Base-by-base conservation (phyloP, 2,888 invertebrate genomes). In the Epistrophe eligans region DNA sequence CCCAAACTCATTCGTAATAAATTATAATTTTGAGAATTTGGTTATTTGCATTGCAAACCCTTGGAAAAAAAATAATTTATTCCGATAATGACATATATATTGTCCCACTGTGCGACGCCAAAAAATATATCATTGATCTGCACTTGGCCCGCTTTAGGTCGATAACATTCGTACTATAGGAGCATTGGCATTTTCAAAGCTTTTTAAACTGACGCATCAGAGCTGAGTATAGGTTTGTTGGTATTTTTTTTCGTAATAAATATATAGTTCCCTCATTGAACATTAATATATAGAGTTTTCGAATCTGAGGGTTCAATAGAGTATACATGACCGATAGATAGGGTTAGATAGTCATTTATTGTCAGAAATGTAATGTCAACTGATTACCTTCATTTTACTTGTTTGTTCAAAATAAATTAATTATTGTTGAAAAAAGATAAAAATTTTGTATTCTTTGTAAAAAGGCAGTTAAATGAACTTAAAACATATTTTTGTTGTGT, bases 111-210 rank as follows among this genome's bases (percentile, higher is more conserved):
- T 62, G 19, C 0, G 13, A 66, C 58, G 57, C 57, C 48, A 76
- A 66, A 76, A 24, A 71, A 66, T 48, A 35, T 76, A 79, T 84
- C 74, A 79, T 79, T 58, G 57, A 67, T 79, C 70, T 84, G 70
- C 74, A 84, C 84, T 84, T 84, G 84, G 70, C 84, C 79, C 43
- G 57, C 24, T 76, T 79, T 57, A 40, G 77, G 79, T 79, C 60
- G 79, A 74, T 43, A 76, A 66, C 84, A 79, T 66, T 66, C 72
- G 64, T 52, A 83, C 19, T 32, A 28, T 24, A 28, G 28, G 64
- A 84, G 79, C 71, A 58, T 79, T 84, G 79, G 57, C 74, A 70
- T 79, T 62, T n/a, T 52, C 32, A 45, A 40, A 38, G 15, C 48
- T 64, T 38, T 32, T 48, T 70, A 38, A 1, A 13, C 3, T 52